Percentiles rank a stretch among this genome's conserved stretches.
phyloP scores from a whole-genome alignment of 2,888 invertebrate genomes.

The Acholoe squamosa region DNA sequence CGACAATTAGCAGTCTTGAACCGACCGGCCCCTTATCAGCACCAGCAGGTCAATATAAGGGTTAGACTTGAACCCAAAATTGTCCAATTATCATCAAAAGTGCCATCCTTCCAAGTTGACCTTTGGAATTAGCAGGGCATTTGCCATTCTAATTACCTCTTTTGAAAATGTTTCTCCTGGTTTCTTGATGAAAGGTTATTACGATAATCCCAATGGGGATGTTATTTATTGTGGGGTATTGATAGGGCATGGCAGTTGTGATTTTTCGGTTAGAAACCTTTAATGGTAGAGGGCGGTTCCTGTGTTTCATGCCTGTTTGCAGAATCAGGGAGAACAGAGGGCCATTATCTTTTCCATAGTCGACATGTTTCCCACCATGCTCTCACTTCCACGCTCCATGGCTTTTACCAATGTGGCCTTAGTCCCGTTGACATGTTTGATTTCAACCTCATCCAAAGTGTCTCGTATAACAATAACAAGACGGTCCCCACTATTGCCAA shows the following conservation, averaged over 20 bases:
- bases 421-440: not conserved
- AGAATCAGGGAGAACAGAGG: not conserved
- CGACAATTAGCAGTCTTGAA: not conserved
- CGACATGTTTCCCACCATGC: not conserved
- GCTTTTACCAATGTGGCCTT: not conserved
- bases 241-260: not conserved
- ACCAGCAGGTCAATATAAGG: not conserved
- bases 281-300: not conserved
- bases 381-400: not conserved
- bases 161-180: not conserved
- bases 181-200: not conserved
- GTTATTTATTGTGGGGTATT: too few species aligned
- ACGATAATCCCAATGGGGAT: not conserved
- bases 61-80: conserved; percentile 26
- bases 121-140: conserved; percentile 19
- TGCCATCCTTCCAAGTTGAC: not conserved
- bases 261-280: not conserved
- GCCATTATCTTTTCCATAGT: not conserved
- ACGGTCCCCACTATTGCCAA: not conserved
- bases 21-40: conserved; percentile 12
- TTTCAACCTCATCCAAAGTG: conserved; percentile 8
- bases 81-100: conserved; percentile 8
- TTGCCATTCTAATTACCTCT: not conserved
- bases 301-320: not conserved
- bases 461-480: conserved; percentile 44